A percentile compares a stretch with the other conserved stretches of the same genome.
phyloP scores from a whole-genome alignment of 2,888 invertebrate genomes.

The Lucinisca nassula region DNA sequence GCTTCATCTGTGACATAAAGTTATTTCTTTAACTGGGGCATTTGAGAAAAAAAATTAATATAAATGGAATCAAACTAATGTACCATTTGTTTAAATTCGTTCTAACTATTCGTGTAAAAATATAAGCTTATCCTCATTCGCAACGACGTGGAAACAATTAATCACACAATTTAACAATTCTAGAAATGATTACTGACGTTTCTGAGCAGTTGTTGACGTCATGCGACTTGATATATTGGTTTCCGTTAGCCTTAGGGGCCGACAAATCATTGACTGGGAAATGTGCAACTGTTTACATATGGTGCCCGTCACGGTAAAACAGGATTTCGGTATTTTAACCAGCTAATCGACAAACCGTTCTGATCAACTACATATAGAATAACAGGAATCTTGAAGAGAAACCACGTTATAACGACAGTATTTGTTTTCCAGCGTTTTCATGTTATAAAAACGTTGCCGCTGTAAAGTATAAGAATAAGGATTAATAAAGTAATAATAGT shows the following conservation, averaged over 20 bases:
- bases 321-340: neutral
- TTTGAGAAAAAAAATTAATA: neutral
- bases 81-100: neutral
- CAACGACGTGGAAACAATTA: neutral
- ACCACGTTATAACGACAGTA: no score
- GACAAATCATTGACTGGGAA: neutral
- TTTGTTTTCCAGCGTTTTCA: no score
- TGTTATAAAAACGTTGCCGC: no score
- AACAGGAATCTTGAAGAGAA: no score
- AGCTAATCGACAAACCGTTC: no score
- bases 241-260: neutral
- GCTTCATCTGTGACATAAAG: neutral
- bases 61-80: neutral
- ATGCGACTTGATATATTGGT: neutral
- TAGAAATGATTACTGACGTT: slow-evolving; percentile 3
- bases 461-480: no score
- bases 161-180: neutral
- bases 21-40: neutral
- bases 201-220: neutral
- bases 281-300: neutral
- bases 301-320: neutral
- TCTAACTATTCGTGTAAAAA: neutral
- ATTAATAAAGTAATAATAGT: no score
- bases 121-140: neutral
- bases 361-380: no score